phyloP scores from a whole-genome alignment of 2,888 invertebrate species.

The Cyrtodaria siliqua region DNA sequence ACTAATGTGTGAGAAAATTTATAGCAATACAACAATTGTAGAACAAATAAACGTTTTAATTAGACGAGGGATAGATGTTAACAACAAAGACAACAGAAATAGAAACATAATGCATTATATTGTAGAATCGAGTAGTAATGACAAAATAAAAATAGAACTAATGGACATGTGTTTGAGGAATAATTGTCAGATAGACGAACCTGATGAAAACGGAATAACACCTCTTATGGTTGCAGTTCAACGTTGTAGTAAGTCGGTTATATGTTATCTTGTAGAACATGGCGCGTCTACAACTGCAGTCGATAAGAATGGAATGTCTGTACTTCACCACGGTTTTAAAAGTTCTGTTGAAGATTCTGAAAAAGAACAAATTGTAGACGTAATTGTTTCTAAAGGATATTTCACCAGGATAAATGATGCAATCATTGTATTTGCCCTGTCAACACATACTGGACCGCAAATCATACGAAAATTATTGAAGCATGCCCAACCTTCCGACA shows the following conservation, averaged over 20 bases:
- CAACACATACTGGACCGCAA: too few species aligned
- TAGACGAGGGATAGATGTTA: not conserved
- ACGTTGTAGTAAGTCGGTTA: not conserved
- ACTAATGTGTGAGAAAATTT: not conserved
- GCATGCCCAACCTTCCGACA: too few species aligned
- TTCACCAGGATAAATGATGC: too few species aligned
- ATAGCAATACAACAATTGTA: not conserved
- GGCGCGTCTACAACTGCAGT: not conserved
- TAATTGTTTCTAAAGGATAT: too few species aligned
- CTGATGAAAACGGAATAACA: not conserved
- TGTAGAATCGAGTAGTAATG: not conserved
- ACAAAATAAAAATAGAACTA: not conserved
- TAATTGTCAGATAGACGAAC: not conserved
- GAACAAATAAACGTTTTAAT: not conserved
- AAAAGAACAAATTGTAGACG: too few species aligned
- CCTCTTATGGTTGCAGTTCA: not conserved
- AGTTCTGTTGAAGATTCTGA: not conserved
- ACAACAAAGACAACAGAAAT: not conserved
- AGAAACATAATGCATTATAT: conserved; percentile 5
- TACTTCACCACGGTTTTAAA: not conserved
- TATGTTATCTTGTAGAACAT: not conserved
- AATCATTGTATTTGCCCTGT: too few species aligned
- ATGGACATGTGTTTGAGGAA: not conserved
- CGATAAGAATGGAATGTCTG: not conserved
- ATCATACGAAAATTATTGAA: too few species aligned